Evolutionary conservation across 2,888 invertebrate species (phyloP), one percentile per base, ranked within the genome.

Genomic region (Platerodrilus igneus): DNA sequence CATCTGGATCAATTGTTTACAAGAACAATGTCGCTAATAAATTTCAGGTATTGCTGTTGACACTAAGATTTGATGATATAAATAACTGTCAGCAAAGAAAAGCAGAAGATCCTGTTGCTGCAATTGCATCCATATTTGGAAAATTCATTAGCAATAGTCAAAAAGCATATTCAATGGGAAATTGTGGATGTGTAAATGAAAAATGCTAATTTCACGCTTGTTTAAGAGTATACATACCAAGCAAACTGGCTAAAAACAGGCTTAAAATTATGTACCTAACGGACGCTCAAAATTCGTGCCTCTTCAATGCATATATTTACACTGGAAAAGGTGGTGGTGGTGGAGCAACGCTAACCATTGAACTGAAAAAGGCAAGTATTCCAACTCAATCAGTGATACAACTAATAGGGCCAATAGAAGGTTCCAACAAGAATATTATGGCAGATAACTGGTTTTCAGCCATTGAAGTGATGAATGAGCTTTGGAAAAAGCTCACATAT

Each of bases 191-290:
- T 11, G 25, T 41, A 3, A 29, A 36, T 37, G 35, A 36, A n/a
- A n/a, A 27, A 39, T 39, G 36, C 14, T 37, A 2, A 14, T 41
- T 41, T 25, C 20, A 36, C 4, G 35, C 30, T 2, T 17, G 39
- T 1, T 34, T 39, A 3, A 18, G 4, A 6, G 18, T 26, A 33
- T 50, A 47, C 19, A 50, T 48, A 28, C 48, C 50, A n/a, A 39
- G 31, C 9, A 56, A 55, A 42, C 54, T 54, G n/a, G 45, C 31
- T 11, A 56, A 52, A 44, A 53, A 55, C 40, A 55, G 56, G 7
- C 34, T 56, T 11, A 56, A 55, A 35, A 27, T 55, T 15, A 38
- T 50, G 41, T 32, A 37, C 15, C 20, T 54, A 9, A 30, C 42
- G 5, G 56, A 55, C 39, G 45, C 55, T 2, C 13, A 36, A 17